Base-by-base conservation (phyloP, 1,140 invertebrate species). In the Papilio helenus region DNA sequence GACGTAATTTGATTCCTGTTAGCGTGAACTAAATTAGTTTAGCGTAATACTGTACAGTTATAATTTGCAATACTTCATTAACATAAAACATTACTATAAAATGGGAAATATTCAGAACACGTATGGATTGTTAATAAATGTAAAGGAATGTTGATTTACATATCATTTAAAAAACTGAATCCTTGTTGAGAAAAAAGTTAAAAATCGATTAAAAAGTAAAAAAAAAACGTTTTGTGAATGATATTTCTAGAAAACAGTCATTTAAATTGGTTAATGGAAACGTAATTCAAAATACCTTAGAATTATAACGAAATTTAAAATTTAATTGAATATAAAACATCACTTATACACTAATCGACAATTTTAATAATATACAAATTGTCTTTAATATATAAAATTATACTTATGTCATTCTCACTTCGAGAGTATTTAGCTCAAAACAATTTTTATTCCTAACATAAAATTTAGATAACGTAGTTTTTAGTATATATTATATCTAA, bases 291-390 rank as follows among this genome's bases (percentile, higher is more conserved):
- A 34, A 39, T 68, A 68, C 0, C n/a, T 9, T 39, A 72, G 18
- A 39, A 18, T 39, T 20, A 18, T 3, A 9, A 42, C 18, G 23
- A 20, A 20, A 72, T 42, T 20, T 0, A 46, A 46, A 46, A 46
- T 16, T 4, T 44, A 26, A 46, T 46, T 73, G 3, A 65, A 73
- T 23, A 23, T 49, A 29, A 49, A 3, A 16, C 23, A 65, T 18
- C 23, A 29, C 3, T 29, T 68, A 29, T 29, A 65, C 23, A 29
- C 20, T 49, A 73, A 23, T 73, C 44, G 39, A 46, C 72, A 42
- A 73, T 23, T 73, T 73, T 73, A 74, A 23, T 26, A 29, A 39
- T 76, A 76, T 76, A 76, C 49, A 58, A 74, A 74, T 74, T 55
- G 73, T 29, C 46, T 76, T 55, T 46, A 46, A 46, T 10, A 46